Percentiles rank a stretch among this genome's conserved stretches.
These are phyloP conservation scores for Hirtodrosophila alboralis DNA, from an alignment of 2,888 invertebrate species.

Conservation along the genomic window DNA sequence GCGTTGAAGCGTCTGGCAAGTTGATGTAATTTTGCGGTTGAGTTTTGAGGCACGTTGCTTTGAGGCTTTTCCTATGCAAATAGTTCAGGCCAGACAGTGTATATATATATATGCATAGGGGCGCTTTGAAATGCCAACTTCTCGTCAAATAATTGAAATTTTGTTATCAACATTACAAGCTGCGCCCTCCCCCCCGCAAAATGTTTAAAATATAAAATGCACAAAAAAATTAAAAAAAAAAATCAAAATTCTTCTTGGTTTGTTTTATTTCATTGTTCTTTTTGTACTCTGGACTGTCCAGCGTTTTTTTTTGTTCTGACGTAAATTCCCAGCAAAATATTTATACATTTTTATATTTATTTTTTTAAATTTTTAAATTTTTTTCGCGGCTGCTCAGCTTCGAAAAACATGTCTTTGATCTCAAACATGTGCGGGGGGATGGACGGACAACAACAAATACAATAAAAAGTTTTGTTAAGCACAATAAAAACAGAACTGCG, in stretches of 20 bases:
- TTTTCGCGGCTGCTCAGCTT: constrained; percentile 40
- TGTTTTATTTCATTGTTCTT: constrained; percentile 11
- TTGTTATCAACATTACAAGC: constrained; percentile 25
- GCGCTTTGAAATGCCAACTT: constrained; percentile 21
- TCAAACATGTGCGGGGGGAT: constrained; percentile 55
- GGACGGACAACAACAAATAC: constrained; percentile 13
- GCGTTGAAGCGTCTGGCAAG: constrained; percentile 52
- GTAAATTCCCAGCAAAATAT: constrained; percentile 65
- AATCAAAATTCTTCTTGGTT: constrained; percentile 36
- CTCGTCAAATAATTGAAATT: constrained; percentile 54
- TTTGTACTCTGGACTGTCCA: constrained; percentile 30
- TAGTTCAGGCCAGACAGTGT: constrained; percentile 40
- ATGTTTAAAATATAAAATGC: constrained; percentile 10
- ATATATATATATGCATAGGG: too few relatives aligned
- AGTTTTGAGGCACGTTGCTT: constrained; percentile 74
- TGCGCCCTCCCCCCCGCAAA: neutral
- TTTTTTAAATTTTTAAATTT: constrained; percentile 34
- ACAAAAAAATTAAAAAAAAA: constrained; percentile 13
- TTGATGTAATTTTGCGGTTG: constrained; percentile 74
- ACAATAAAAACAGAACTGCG: constrained; percentile 26
- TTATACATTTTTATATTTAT: constrained; percentile 36
- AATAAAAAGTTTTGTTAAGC: constrained; percentile 29
- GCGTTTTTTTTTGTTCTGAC: constrained; percentile 53
- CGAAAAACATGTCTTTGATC: constrained; percentile 77
- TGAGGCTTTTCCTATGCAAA: constrained; percentile 69